phyloP scores from a whole-genome alignment of 2,113 vertebrate genomes.

The Amia ocellicauda region DNA sequence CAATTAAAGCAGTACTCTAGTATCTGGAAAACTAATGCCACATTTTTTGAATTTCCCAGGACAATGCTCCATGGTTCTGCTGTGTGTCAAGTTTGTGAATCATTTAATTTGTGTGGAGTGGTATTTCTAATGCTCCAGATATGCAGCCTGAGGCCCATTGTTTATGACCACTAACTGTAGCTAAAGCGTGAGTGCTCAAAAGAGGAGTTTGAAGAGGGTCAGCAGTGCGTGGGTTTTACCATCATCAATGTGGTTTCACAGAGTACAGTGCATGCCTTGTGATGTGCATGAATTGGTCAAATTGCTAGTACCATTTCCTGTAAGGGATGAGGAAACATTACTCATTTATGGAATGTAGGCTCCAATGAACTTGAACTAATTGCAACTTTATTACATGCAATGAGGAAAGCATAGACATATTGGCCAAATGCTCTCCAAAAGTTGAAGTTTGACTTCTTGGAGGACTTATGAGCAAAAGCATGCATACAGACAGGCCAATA shows the following conservation, averaged over 20 bases:
- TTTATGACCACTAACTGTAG: background rate
- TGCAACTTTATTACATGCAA: background rate
- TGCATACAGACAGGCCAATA: no score
- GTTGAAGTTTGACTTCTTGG: no score
- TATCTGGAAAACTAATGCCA: no score
- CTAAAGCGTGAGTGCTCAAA: conserved; percentile 14
- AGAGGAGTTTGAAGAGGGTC: conserved; percentile 16
- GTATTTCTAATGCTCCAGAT: conserved; percentile 1
- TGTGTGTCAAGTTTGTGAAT: background rate
- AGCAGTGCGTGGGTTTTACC: background rate
- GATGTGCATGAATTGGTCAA: background rate
- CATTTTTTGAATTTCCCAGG: background rate
- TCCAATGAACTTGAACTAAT: background rate
- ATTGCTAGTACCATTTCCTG: conserved; percentile 5
- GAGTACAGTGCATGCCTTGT: background rate
- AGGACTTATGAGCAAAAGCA: no score
- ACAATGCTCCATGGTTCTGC: background rate
- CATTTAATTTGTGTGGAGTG: conserved; percentile 9
- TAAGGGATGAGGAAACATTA: background rate
- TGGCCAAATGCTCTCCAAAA: background rate
- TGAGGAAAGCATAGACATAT: background rate
- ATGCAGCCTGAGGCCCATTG: background rate
- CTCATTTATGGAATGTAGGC: background rate
- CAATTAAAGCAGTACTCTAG: background rate
- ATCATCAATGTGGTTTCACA: background rate